phyloP scores from a whole-genome alignment of 2,797 vertebrate genomes.

The Zenarchopterus dispar region DNA sequence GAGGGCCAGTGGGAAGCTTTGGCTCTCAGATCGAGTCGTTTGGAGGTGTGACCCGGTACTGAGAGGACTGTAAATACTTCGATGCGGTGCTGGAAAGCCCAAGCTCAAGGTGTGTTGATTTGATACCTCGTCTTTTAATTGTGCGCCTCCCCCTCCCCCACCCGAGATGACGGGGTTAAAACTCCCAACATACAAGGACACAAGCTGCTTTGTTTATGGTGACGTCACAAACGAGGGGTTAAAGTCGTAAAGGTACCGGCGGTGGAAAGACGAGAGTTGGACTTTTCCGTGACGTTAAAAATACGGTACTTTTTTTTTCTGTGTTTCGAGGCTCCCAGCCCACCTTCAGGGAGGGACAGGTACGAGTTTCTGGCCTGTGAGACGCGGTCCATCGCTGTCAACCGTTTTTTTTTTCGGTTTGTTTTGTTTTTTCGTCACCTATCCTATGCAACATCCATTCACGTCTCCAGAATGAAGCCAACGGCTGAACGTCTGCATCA shows the following conservation, averaged over 20 bases:
- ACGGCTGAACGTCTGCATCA: constrained; percentile 59
- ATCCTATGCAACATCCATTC: constrained; percentile 94
- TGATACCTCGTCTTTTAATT: constrained; percentile 76
- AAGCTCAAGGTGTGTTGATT: constrained; percentile 62
- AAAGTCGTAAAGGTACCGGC: constrained; percentile 47
- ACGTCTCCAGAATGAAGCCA: constrained; percentile 81
- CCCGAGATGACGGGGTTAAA: constrained; percentile 44
- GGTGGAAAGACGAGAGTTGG: constrained; percentile 48
- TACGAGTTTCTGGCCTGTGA: constrained; percentile 23
- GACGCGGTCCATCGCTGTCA: constrained; percentile 53
- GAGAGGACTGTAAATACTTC: constrained; percentile 58
- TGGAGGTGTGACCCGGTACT: constrained; percentile 51
- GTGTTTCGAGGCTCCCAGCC: constrained; percentile 27
- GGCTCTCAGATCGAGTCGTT: constrained; percentile 11
- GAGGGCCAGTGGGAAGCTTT: constrained; percentile 53
- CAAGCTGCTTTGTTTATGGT: constrained; percentile 77
- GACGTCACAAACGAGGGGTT: constrained; percentile 50
- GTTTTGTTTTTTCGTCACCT: constrained; percentile 77
- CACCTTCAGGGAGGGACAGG: constrained; percentile 39
- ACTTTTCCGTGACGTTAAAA: constrained; percentile 44
- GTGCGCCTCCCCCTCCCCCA: constrained; percentile 48
- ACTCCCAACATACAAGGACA: constrained; percentile 51
- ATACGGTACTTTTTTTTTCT: constrained; percentile 28
- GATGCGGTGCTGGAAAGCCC: constrained; percentile 56
- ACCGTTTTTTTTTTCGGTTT: too few species aligned